These are phyloP conservation scores for Drosophila sp. DNA, from an alignment of 1,140 invertebrate species.

Conservation along the genomic window DNA sequence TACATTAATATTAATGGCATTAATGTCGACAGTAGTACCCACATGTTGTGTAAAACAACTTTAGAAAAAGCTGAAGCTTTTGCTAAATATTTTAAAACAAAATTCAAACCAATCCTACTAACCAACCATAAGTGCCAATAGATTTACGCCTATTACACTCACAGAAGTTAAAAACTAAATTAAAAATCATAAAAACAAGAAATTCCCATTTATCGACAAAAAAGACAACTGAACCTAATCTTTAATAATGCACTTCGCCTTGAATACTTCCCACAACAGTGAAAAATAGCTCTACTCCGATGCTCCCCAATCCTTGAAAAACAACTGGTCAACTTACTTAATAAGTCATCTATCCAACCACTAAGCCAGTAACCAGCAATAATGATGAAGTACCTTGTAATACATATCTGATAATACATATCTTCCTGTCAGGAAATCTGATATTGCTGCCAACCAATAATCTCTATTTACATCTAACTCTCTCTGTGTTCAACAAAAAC, in stretches of 20 bases:
- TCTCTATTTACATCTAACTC: too few species aligned
- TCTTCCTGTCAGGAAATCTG: not conserved
- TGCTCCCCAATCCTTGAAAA: slow-evolving; percentile 21
- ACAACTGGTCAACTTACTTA: not conserved
- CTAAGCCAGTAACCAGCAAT: not conserved
- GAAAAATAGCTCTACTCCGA: slow-evolving; percentile 7
- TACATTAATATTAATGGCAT: too few species aligned
- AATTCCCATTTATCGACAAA: slow-evolving; percentile 1
- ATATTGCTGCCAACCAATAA: too few species aligned
- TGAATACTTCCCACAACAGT: too few species aligned
- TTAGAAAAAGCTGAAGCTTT: too few species aligned
- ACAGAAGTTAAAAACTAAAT: not conserved
- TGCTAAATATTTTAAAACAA: too few species aligned
- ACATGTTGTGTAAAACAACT: too few species aligned
- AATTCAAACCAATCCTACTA: not conserved
- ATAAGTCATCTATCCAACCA: slow-evolving; percentile 12
- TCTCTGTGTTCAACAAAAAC: too few species aligned
- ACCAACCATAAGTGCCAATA: not conserved
- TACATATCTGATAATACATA: slow-evolving; percentile 21
- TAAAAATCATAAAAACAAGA: not conserved
- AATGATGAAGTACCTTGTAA: too few species aligned
- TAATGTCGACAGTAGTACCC: too few species aligned
- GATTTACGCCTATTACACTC: not conserved
- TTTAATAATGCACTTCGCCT: slow-evolving; percentile 25
- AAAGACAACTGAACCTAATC: not conserved